Conservation (phyloP, 2,113 vertebrate species). For the Mesembrinibis cayennensis region DNA sequence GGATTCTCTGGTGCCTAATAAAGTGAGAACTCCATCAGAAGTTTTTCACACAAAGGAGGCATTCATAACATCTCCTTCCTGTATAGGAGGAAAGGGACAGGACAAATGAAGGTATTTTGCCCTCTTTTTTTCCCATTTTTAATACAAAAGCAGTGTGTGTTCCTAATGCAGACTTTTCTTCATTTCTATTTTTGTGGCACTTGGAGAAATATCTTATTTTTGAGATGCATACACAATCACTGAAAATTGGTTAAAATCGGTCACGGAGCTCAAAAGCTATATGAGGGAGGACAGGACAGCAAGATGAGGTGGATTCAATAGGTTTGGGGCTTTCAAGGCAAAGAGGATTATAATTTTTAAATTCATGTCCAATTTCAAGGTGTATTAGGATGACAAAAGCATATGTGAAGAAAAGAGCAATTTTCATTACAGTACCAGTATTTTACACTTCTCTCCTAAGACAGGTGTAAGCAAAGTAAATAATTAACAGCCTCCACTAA, state of each 20-base stretch:
- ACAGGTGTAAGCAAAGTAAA: background rate
- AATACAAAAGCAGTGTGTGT: background rate
- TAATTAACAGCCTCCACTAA: background rate
- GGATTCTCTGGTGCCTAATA: conserved; percentile 58
- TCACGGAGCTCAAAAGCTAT: background rate
- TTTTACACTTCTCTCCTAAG: background rate
- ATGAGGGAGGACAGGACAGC: background rate
- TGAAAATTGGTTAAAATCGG: background rate
- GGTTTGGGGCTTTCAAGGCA: background rate
- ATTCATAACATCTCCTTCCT: background rate
- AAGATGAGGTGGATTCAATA: background rate
- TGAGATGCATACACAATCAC: background rate
- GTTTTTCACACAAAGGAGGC: background rate
- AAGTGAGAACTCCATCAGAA: conserved; percentile 39
- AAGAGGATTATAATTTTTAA: background rate
- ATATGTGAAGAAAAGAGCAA: background rate
- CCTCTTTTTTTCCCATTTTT: background rate
- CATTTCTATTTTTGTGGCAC: background rate
- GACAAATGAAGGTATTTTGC: conserved; percentile 1
- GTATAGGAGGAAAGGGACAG: background rate
- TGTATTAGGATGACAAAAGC: background rate
- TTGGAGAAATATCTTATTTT: background rate
- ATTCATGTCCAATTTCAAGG: conserved; percentile 9
- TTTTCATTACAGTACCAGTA: background rate
- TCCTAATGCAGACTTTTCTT: background rate